Evolutionary conservation across 1,140 invertebrate genomes (phyloP).

Genomic region (Drosophila arizonae): DNA sequence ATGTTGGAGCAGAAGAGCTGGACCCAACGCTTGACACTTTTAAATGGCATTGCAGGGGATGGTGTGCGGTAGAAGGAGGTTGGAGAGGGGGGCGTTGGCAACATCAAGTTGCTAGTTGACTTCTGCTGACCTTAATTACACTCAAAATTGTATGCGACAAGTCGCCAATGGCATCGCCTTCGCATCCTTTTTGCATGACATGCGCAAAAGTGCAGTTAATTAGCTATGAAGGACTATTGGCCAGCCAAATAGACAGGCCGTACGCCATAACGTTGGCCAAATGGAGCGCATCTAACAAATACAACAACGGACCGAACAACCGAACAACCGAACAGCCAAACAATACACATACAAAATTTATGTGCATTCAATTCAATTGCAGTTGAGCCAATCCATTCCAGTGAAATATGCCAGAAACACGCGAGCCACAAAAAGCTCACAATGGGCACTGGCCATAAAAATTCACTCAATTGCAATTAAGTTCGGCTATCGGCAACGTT

Average conservation of each 20-base stretch:
- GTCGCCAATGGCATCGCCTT: constrained; percentile 26
- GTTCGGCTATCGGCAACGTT: constrained; percentile 53
- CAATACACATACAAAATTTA: constrained; percentile 50
- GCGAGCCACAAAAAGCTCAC: constrained; percentile 22
- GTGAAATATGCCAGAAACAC: constrained; percentile 67
- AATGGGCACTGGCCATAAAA: constrained; percentile 59
- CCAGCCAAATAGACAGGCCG: constrained; percentile 15
- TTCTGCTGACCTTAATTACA: constrained; percentile 72
- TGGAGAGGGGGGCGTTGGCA: background rate
- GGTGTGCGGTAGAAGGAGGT: background rate
- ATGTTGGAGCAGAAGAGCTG: constrained; percentile 18
- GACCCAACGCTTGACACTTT: constrained; percentile 43
- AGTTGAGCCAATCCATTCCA: constrained; percentile 29
- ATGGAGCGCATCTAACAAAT: constrained; percentile 40
- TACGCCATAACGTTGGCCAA: constrained; percentile 22
- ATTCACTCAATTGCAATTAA: constrained; percentile 74
- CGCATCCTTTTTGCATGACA: constrained; percentile 45
- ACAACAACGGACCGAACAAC: background rate
- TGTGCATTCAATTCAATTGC: constrained; percentile 71
- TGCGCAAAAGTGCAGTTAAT: constrained; percentile 72
- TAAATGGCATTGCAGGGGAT: constrained; percentile 12
- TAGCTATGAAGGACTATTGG: constrained; percentile 65
- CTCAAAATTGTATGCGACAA: constrained; percentile 69
- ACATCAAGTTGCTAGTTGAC: constrained; percentile 62
- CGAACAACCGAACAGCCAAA: background rate